Conservation (phyloP, 1,140 invertebrate genomes). For the Oncopeltus fasciatus region DNA sequence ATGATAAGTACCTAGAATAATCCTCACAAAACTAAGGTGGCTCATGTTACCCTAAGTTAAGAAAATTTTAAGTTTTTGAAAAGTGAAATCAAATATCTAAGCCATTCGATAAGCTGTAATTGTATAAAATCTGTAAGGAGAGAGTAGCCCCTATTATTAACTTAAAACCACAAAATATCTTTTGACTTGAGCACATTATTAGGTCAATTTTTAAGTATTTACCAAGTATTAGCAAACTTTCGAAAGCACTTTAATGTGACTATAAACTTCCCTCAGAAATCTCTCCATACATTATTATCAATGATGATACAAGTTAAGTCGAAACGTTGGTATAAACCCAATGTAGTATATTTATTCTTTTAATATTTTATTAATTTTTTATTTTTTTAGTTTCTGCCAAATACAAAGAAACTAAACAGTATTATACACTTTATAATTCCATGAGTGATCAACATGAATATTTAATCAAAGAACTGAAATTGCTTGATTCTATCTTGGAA, state of each 20-base stretch:
- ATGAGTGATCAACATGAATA: slow-evolving; percentile 87
- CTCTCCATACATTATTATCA: not conserved
- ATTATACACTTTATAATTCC: slow-evolving; percentile 90
- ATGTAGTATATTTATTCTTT: not conserved
- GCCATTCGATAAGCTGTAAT: too few relatives aligned
- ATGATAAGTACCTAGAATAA: too few relatives aligned
- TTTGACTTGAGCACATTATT: too few relatives aligned
- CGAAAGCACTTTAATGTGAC: not conserved
- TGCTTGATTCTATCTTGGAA: slow-evolving; percentile 88
- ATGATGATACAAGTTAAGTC: not conserved
- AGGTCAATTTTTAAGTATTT: not conserved
- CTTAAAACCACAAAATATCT: too few relatives aligned
- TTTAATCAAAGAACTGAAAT: slow-evolving; percentile 74
- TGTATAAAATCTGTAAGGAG: too few relatives aligned
- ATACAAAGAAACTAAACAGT: slow-evolving; percentile 93
- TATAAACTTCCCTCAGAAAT: not conserved
- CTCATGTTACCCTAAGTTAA: too few relatives aligned
- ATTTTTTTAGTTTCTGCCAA: slow-evolving; percentile 68
- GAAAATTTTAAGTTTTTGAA: too few relatives aligned
- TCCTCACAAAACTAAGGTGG: too few relatives aligned
- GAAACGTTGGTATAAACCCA: not conserved
- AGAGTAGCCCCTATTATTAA: too few relatives aligned
- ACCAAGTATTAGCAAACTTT: not conserved
- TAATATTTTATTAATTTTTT: not conserved
- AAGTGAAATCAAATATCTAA: too few relatives aligned